These are phyloP conservation scores for Eupristina koningsbergeri DNA, from an alignment of 1,140 invertebrate genomes.

Conservation along the genomic window DNA sequence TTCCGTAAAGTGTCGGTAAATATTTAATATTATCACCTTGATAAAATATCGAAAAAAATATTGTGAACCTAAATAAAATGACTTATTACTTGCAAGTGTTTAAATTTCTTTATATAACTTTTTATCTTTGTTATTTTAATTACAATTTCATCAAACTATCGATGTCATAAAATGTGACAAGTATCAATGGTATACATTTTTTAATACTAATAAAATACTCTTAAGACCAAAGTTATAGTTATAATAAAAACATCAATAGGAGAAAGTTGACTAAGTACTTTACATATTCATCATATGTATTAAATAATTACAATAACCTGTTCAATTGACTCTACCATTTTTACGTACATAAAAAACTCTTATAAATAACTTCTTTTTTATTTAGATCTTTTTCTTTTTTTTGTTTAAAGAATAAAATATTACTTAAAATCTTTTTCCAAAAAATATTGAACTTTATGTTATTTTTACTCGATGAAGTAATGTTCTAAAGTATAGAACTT, in stretches of 20 bases:
- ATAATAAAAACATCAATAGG: not conserved
- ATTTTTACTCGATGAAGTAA: not conserved
- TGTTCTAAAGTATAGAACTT: not conserved
- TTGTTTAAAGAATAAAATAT: not conserved
- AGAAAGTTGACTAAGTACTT: not conserved
- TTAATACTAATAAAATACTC: not conserved
- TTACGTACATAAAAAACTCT: not conserved
- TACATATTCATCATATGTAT: not conserved
- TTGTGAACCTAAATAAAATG: not conserved
- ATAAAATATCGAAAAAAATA: not conserved
- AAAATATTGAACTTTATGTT: not conserved
- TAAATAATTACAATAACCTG: not conserved
- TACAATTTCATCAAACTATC: no score
- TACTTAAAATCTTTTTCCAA: not conserved
- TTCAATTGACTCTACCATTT: not conserved
- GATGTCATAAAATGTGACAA: not conserved
- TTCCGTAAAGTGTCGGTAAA: no score
- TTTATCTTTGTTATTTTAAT: not conserved
- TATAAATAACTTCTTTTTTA: not conserved
- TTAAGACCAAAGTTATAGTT: not conserved
- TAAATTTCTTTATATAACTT: not conserved
- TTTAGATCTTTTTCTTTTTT: not conserved
- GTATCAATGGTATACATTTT: constrained; percentile 27
- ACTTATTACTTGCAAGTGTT: not conserved
- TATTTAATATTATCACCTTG: no score